Evolutionary conservation across 2,113 vertebrate genomes (phyloP), one percentile per base, ranked within the genome.

Genomic region (Thamnaconus septentrionalis): DNA sequence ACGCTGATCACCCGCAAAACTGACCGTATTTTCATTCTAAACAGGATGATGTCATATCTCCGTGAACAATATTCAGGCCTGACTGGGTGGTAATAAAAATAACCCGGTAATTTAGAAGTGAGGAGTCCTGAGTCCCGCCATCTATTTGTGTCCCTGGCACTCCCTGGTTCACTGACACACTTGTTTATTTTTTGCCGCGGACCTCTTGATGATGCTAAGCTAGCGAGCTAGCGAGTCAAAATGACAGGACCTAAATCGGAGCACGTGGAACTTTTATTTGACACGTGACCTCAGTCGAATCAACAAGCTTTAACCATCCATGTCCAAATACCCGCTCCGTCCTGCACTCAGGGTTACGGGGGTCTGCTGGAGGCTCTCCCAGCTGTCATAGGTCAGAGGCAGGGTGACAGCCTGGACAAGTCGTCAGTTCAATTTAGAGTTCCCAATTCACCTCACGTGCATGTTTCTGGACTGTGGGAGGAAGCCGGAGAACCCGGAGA

Each of bases 101-200:
- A 70, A 53, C 65, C n/a, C 31, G 10, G 48, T 11, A 2, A 52
- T 68, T 64, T 69, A 45, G n/a, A 69, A 51, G 52, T 41, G 52
- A 47, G 44, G 52, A 48, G 46, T 52, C 4, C n/a, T 7, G 11
- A 60, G 65, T 75, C 18, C 64, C 53, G 63, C 62, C 48, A 42
- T 80, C 77, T 85, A 82, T 77, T 82, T 79, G 3, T 41, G 77
- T 51, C 18, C 39, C 52, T 72, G 48, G 61, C 39, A 50, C 73
- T 60, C 31, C 43, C 65, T 59, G 58, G 53, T 47, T 77, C 68
- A 69, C 43, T 82, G 81, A 77, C 77, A 76, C 50, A 56, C 59
- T 61, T 70, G 0, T 59, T 60, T 78, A 65, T 64, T 68, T 79
- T 61, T 60, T 54, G 3, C 42, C 50, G 3, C 10, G 8, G n/a